Conservation (phyloP, 1,140 invertebrate species). For the Philopotamus ludificatus region DNA sequence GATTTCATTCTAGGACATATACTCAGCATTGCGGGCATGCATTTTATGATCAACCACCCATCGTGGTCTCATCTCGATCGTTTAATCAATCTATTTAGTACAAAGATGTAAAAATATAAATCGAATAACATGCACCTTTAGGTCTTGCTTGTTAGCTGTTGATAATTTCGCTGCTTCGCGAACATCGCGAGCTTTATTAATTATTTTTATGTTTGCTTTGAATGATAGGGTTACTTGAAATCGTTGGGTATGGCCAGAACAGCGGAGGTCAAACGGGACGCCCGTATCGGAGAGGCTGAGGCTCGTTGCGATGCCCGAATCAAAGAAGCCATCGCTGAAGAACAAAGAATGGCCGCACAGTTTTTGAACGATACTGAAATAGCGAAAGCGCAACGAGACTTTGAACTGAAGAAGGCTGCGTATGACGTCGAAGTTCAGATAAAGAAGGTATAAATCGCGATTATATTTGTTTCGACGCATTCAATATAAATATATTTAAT, state of each 20-base stretch:
- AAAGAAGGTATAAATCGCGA: too few relatives aligned
- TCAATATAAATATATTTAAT: too few relatives aligned
- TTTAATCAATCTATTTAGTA: too few relatives aligned
- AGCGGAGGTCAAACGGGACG: slow-evolving; percentile 95
- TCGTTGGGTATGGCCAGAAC: slow-evolving; percentile 94
- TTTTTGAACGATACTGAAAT: slow-evolving; percentile 95
- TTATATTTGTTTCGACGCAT: too few relatives aligned
- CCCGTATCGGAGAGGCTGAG: slow-evolving; percentile 94
- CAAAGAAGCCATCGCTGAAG: slow-evolving; percentile 93
- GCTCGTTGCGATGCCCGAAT: slow-evolving; percentile 85
- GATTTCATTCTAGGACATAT: too few relatives aligned
- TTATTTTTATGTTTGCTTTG: neutral
- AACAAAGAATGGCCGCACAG: slow-evolving; percentile 89
- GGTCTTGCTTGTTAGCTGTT: neutral
- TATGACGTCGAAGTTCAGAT: slow-evolving; percentile 97
- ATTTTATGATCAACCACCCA: too few relatives aligned
- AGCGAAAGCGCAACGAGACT: slow-evolving; percentile 93
- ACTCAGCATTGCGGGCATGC: too few relatives aligned
- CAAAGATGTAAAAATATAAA: too few relatives aligned
- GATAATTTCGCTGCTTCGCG: neutral
- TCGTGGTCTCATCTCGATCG: too few relatives aligned
- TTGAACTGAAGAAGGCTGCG: slow-evolving; percentile 94
- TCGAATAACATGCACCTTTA: neutral
- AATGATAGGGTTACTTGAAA: slow-evolving; percentile 85
- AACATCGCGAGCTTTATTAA: neutral